Evolutionary conservation across 2,888 invertebrate species (phyloP).

Genomic region (Lepeophtheirus nordmannii): DNA sequence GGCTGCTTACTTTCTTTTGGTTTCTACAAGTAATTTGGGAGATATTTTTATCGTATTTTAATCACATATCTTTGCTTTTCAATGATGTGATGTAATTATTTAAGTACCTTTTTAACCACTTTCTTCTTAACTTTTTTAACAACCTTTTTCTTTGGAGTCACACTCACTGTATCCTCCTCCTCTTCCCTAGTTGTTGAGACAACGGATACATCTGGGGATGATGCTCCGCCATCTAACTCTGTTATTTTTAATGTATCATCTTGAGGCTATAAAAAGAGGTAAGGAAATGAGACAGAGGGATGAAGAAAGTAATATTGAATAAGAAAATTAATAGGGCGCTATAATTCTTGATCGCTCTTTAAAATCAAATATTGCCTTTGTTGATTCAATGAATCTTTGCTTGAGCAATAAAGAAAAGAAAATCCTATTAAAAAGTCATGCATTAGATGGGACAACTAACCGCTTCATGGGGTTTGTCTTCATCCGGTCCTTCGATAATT

Average conservation of each 20-base stretch:
- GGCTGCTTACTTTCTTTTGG: too few species aligned
- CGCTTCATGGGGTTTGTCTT: constrained; percentile 5
- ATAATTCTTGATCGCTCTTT: too few species aligned
- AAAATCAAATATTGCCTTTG: too few species aligned
- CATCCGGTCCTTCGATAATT: constrained; percentile 3
- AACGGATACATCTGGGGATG: neutral
- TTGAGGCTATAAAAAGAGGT: constrained; percentile 1
- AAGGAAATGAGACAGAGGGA: neutral
- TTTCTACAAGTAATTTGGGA: too few species aligned
- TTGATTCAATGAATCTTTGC: neutral
- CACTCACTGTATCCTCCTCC: constrained; percentile 23
- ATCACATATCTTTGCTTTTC: too few species aligned
- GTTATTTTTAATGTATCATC: constrained; percentile 3
- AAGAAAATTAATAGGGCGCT: neutral
- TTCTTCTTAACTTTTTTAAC: constrained; percentile 20
- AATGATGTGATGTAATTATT: constrained; percentile 11
- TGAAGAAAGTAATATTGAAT: neutral
- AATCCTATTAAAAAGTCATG: neutral
- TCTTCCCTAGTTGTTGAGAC: constrained; percentile 19
- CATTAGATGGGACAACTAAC: constrained; percentile 1
- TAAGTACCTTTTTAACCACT: constrained; percentile 12
- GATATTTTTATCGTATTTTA: too few species aligned
- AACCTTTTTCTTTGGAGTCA: constrained; percentile 26
- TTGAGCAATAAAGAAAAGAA: neutral
- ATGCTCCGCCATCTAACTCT: neutral